These are phyloP conservation scores for Paralichthys olivaceus DNA, from an alignment of 2,113 vertebrate species.

Conservation along the genomic window DNA sequence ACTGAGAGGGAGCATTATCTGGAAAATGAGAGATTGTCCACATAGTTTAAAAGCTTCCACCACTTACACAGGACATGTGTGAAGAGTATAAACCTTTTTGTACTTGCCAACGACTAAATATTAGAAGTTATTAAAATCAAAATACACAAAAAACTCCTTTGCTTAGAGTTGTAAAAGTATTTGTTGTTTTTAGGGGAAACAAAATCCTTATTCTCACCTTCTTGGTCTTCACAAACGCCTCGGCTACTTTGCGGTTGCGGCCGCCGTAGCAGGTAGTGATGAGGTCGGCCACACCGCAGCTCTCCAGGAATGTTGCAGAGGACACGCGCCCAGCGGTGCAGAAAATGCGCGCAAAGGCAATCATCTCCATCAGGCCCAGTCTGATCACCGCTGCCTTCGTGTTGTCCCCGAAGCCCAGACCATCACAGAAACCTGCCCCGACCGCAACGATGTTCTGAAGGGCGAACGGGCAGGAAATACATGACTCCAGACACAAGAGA, in stretches of 20 bases:
- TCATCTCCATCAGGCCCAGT: constrained; percentile 99
- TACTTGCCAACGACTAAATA: too few relatives aligned
- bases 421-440: constrained; percentile 96
- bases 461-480: not conserved
- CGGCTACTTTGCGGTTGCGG: constrained; percentile 93
- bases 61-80: too few relatives aligned
- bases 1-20: too few relatives aligned
- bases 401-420: constrained; percentile 94
- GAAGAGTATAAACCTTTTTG: too few relatives aligned
- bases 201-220: constrained; percentile 82
- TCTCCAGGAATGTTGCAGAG: constrained; percentile 92
- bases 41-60: too few relatives aligned
- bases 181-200: too few relatives aligned
- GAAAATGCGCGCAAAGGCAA: constrained; percentile 91
- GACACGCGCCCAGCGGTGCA: constrained; percentile 87
- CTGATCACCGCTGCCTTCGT: constrained; percentile 96
- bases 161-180: too few relatives aligned
- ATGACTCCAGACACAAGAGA: not conserved
- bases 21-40: too few relatives aligned
- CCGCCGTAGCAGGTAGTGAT: constrained; percentile 96
- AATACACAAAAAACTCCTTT: too few relatives aligned
- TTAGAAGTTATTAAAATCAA: too few relatives aligned
- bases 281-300: constrained; percentile 95
- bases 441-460: constrained; percentile 93
- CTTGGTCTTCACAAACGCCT: constrained; percentile 91